Percentiles rank a stretch among this genome's conserved stretches.
Conservation (phyloP, 2,113 vertebrate genomes). For the Astatoreochromis straeleni region DNA sequence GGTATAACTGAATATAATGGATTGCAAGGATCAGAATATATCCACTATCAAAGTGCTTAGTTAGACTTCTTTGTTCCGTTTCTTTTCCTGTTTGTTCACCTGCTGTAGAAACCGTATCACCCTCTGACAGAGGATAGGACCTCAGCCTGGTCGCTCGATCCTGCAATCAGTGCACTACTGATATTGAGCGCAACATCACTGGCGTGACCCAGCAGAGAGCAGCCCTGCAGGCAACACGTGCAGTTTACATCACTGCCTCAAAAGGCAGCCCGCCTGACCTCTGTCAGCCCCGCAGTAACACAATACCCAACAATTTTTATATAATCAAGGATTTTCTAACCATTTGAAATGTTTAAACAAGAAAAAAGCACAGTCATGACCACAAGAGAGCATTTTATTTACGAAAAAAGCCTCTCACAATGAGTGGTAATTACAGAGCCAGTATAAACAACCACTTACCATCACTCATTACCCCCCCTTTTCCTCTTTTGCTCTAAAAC, state of each 20-base stretch:
- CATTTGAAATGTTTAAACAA: conserved; percentile 24
- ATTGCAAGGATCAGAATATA: not conserved
- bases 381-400: not conserved
- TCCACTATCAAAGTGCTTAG: not conserved
- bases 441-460: conserved; percentile 9
- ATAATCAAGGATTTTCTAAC: conserved; percentile 12
- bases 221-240: conserved; percentile 46
- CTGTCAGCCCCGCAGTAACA: not conserved
- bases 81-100: not conserved
- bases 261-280: not conserved
- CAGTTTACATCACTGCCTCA: not conserved
- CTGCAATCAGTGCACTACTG: not conserved
- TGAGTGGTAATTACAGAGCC: conserved; percentile 32
- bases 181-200: conserved; percentile 23
- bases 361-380: conserved; percentile 6
- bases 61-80: not conserved
- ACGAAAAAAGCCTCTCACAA: not conserved
- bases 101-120: not conserved
- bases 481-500: conserved; percentile 9
- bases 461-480: not conserved
- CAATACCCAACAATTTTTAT: not conserved
- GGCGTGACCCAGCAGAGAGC: conserved; percentile 34
- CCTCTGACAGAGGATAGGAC: not conserved
- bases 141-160: not conserved
- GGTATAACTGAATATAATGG: not conserved